These are phyloP conservation scores for Phodopus roborovskii DNA, from an alignment of 2,113 vertebrate species.

Conservation along the genomic window DNA sequence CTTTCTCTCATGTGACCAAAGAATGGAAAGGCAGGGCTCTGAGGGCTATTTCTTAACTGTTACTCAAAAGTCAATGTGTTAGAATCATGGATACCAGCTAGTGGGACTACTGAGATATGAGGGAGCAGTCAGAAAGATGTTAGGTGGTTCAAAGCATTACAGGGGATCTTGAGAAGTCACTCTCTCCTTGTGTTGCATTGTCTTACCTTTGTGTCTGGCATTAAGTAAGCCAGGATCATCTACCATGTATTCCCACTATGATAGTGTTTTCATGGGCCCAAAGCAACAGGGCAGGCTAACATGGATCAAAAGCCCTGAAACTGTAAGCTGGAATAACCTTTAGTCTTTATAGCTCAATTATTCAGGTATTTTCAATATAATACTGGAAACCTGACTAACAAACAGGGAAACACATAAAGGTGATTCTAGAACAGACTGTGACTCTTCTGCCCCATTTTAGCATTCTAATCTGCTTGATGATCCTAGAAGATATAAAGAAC, in stretches of 20 bases:
- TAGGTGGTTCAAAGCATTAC: background rate
- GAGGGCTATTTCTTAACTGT: background rate
- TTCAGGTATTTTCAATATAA: background rate
- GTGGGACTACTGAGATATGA: background rate
- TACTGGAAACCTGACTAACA: background rate
- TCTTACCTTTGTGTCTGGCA: background rate
- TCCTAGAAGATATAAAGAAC: background rate
- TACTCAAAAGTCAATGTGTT: background rate
- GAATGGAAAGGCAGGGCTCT: background rate
- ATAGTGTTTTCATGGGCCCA: background rate
- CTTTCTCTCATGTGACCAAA: background rate
- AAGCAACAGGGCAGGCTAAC: background rate
- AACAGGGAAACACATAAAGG: background rate
- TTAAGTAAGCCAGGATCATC: background rate
- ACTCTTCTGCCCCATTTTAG: accelerated
- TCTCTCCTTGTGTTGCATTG: too few relatives aligned
- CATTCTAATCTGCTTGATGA: background rate
- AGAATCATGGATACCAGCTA: background rate
- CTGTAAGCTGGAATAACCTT: background rate
- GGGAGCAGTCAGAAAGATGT: background rate
- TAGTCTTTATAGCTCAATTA: background rate
- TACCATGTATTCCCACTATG: background rate
- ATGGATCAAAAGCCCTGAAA: background rate
- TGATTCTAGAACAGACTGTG: background rate
- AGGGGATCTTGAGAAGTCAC: too few relatives aligned